Base-by-base conservation (phyloP, 2,888 invertebrate species). In the Folsomia manolachei region DNA sequence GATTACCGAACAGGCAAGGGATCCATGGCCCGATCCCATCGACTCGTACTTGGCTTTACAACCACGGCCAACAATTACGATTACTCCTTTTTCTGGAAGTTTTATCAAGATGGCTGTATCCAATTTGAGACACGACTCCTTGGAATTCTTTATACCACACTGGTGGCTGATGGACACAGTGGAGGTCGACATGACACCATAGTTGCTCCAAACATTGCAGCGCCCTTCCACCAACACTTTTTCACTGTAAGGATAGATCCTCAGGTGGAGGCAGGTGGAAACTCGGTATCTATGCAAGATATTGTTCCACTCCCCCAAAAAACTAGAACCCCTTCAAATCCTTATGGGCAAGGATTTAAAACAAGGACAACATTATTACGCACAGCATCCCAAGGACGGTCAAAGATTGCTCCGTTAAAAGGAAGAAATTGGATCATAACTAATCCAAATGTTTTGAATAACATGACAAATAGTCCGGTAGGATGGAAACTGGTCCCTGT, bases 51-150 rank as follows among this genome's bases (percentile, higher is more conserved):
- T 0, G 70, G 51, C 0, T 71, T 60, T 24, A 52, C 60, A 2
- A 62, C 65, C 0, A 69, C 70, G 4, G 21, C 71, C 19, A 72
- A 72, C 9, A 77, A 77, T 61, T 77, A 77, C 60, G 75, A 77
- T 11, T 77, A 74, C 61, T 26, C 71, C 18, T 72, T 64, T 52
- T 63, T 27, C 1, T 77, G 77, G 77, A n/a, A 70, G 14, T 75
- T 77, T 51, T 71, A 73, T 25, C 73, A 72, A 65, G 75, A 77
- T 71, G 77, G 68, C 0, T 61, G 75, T 0, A 70, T 77, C 26
- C 70, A 77, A 21, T 71, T 73, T 18, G 27, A 71, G 19, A 71
- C 69, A 1, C 56, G 69, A 19, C 39, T 74, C 0, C 27, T 74
- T 0, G 77, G 77, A 21, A 71, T 73, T 21, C 7, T 77, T 11